Evolutionary conservation across 1,140 invertebrate genomes (phyloP), one percentile per base, ranked within the genome.

Genomic region (fruit fly (Drosophila melanogaster)): DNA sequence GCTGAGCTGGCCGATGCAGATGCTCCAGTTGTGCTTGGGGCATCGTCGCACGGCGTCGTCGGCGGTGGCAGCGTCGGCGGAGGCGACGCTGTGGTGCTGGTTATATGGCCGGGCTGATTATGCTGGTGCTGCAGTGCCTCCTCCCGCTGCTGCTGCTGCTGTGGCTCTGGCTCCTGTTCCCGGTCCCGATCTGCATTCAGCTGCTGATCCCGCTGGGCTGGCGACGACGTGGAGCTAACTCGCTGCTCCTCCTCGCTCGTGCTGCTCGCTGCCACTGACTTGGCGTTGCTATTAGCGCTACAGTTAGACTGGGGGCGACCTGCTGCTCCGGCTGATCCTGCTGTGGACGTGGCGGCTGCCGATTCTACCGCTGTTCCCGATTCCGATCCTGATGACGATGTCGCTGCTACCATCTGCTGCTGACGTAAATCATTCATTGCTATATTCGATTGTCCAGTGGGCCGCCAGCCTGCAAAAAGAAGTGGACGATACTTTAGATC

Each of bases 371-470:
- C 72, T 78, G 65, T 61, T 60, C 64, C 75, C 60, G 77, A 55
- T 69, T 44, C 70, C 30, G 67, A 69, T 69, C 56, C 61, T 51
- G 85, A 77, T 78, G 87, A 83, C 76, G 74, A 81, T 81, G 77
- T 84, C 76, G 76, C 83, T 87, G 79, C 84, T 84, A 89, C 83
- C 83, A 85, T 69, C 78, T 91, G 84, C 53, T 91, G 84, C 53
- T 86, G 86, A 72, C 81, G 87, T 90, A 90, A 90, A 84, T 90
- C 87, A 90, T 90, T 90, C 87, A 90, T 90, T 90, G 81, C 86
- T 87, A 60, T 64, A 24, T 77, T 46, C 71, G 60, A 71, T 83
- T 87, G 60, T 87, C 84, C 83, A 62, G 56, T 79, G 73, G 73
- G 55, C 69, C 59, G 73, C 73, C 71, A 64, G 46, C 72, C 71